Conservation (phyloP, 2,888 invertebrate genomes). For the Amphimallon solstitiale region DNA sequence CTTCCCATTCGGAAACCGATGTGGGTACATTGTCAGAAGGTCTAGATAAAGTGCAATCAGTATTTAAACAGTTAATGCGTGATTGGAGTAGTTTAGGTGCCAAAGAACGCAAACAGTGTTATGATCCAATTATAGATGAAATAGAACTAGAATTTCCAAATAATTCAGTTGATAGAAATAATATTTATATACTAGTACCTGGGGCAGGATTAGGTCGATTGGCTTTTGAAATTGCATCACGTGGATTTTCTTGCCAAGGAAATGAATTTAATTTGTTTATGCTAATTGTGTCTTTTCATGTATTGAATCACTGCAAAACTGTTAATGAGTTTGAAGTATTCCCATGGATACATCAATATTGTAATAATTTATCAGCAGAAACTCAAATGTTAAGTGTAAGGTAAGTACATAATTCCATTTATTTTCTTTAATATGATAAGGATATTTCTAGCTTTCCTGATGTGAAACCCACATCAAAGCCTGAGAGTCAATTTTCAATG, state of each 20-base stretch:
- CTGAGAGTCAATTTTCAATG: constrained; percentile 85
- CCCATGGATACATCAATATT: constrained; percentile 96
- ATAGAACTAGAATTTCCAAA: constrained; percentile 78
- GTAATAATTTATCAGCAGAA: constrained; percentile 84
- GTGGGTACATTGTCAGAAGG: constrained; percentile 62
- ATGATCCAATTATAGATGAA: constrained; percentile 88
- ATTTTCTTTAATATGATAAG: constrained; percentile 12
- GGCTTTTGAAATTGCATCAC: constrained; percentile 91
- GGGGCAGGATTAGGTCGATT: constrained; percentile 96
- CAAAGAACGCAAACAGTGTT: constrained; percentile 85
- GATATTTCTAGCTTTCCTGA: constrained; percentile 79
- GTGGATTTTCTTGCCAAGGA: constrained; percentile 93
- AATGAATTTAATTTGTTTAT: constrained; percentile 98
- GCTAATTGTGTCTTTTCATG: constrained; percentile 96
- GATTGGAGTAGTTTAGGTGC: constrained; percentile 94
- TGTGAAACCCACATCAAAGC: constrained; percentile 77
- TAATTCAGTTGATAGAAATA: constrained; percentile 66
- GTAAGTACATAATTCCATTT: constrained; percentile 43
- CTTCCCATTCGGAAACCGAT: constrained; percentile 55
- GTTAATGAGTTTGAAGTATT: constrained; percentile 84
- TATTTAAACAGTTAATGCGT: constrained; percentile 94
- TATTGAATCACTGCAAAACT: constrained; percentile 83
- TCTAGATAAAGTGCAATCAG: constrained; percentile 89
- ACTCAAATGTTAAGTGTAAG: constrained; percentile 81
- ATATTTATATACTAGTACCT: constrained; percentile 86